Evolutionary conservation across 2,797 vertebrate species (phyloP), one percentile per base, ranked within the genome.

Genomic region (Lacerta agilis): DNA sequence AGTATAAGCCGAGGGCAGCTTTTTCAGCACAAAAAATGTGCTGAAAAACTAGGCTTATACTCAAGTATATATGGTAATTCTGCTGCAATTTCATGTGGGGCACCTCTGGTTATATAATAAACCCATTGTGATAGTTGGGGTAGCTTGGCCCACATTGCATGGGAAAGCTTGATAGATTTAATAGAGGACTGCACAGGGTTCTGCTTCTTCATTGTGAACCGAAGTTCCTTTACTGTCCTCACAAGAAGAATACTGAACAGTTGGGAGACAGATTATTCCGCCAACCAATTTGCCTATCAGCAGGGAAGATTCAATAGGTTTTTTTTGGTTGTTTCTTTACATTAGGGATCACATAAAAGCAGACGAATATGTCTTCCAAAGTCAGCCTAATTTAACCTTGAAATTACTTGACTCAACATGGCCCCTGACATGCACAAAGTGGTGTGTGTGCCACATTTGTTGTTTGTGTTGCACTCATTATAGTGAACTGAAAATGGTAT

Each of bases 391-490:
- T 94, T 94, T 93, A 90, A 90, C 77, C 83, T 91, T 86, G 83
- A 94, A 93, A 86, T 94, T 93, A 79, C 85, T 94, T 95, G 91
- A 91, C 91, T 81, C 91, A 67, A 83, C 93, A 86, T 72, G 88
- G 77, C 92, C 85, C 78, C 85, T 93, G 64, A 0, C 17, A 76
- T 90, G 69, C 79, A 86, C 91, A 92, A 45, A 87, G 45, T 92
- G 91, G 88, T 91, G 92, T 87, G 92, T 87, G 92, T 87, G 41
- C 79, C 0, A 1, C 83, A 85, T 93, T 94, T 88, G 76, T 94
- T 94, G 91, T 95, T 95, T 93, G 91, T 91, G n/a, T 86, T 86
- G 20, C 36, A 91, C 94, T 96, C 88, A 93, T 94, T 94, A 93
- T 88, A 90, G 49, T 82, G 91, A 91, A 86, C 86, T 82, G 90